Evolutionary conservation across 1,140 invertebrate species (phyloP).

Genomic region (Atta texana): DNA sequence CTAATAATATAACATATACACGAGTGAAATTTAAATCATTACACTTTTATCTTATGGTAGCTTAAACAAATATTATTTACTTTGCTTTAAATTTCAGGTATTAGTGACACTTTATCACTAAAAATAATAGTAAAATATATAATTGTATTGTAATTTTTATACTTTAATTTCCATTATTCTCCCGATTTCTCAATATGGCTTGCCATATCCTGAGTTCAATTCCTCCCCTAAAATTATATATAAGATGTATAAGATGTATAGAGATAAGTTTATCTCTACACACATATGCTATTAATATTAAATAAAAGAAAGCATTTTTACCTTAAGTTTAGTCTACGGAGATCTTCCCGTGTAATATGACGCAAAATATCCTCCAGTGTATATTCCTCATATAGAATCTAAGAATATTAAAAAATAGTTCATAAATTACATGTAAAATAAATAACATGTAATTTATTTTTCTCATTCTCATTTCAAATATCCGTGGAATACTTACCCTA

Average conservation of each 20-base stretch:
- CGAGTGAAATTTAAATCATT: constrained; percentile 28
- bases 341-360: constrained; percentile 91
- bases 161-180: constrained; percentile 47
- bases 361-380: constrained; percentile 92
- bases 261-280: constrained; percentile 6
- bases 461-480: not conserved
- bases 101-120: constrained; percentile 26
- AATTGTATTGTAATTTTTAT: not conserved
- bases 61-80: constrained; percentile 50
- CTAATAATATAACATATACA: constrained; percentile 17
- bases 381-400: constrained; percentile 92
- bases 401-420: constrained; percentile 62
- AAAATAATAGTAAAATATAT: constrained; percentile 3
- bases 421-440: not conserved
- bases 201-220: constrained; percentile 88
- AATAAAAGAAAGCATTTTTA: constrained; percentile 80
- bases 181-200: constrained; percentile 85
- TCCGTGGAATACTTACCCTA: constrained; percentile 80
- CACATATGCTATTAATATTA: constrained; percentile 14
- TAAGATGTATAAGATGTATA: not conserved
- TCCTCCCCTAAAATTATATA: constrained; percentile 85
- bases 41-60: constrained; percentile 21
- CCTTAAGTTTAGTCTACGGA: constrained; percentile 91
- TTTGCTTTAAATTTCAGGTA: constrained; percentile 44
- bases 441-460: constrained; percentile 19